Conservation (phyloP, 2,888 invertebrate species). For the Drosophila phalerata region DNA sequence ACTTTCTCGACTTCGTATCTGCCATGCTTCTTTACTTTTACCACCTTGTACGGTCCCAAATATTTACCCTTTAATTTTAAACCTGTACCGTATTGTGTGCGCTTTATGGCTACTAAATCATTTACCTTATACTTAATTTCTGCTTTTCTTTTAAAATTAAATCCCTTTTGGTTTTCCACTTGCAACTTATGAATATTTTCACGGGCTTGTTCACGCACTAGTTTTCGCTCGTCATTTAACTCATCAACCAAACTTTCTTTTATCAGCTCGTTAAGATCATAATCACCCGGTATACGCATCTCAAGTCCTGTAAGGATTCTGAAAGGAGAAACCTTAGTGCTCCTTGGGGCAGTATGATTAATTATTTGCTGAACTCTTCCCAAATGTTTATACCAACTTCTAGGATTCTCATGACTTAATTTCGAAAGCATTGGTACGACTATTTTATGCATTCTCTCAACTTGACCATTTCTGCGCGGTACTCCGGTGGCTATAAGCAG, state of each 20-base stretch:
- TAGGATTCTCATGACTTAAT: not conserved
- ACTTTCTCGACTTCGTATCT: slow-evolving; percentile 15
- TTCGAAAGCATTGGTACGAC: not conserved
- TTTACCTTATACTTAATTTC: not conserved
- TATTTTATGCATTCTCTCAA: not conserved
- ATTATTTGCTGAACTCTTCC: slow-evolving; percentile 5
- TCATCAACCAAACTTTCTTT: not conserved
- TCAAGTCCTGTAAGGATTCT: not conserved
- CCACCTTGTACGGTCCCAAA: slow-evolving; percentile 15
- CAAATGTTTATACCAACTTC: not conserved
- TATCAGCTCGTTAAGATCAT: not conserved
- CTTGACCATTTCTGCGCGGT: not conserved
- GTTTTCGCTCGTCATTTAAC: not conserved
- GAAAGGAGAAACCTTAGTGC: not conserved
- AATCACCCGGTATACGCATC: not conserved
- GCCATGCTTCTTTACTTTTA: too few relatives aligned
- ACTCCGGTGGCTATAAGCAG: slow-evolving; percentile 1
- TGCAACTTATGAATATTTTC: slow-evolving; percentile 8
- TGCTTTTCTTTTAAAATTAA: not conserved
- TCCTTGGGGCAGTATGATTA: not conserved
- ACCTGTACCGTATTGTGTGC: slow-evolving; percentile 6
- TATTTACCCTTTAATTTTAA: slow-evolving; percentile 21
- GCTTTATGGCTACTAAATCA: slow-evolving; percentile 16
- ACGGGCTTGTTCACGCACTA: slow-evolving; percentile 1
- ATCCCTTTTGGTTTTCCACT: slow-evolving; percentile 1